These are phyloP conservation scores for Pygoscelis antarcticus DNA, from an alignment of 2,113 vertebrate species.

Conservation along the genomic window DNA sequence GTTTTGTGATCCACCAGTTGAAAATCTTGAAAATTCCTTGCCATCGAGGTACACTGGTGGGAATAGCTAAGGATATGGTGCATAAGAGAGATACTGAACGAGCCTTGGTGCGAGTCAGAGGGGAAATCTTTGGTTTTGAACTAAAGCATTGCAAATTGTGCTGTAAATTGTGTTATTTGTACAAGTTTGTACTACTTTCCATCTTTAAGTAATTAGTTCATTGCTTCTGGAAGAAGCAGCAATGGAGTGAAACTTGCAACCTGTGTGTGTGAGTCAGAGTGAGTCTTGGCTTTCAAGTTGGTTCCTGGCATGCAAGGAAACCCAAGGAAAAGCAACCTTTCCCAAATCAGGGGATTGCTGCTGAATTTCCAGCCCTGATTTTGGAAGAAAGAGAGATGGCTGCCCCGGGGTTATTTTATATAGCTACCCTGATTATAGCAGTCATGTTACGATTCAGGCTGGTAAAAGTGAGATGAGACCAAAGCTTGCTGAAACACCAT, in stretches of 20 bases:
- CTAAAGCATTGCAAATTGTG: not conserved
- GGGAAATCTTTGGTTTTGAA: not conserved
- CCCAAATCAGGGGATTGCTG: not conserved
- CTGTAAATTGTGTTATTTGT: not conserved
- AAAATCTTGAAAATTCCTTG: not conserved
- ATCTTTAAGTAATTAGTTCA: not conserved
- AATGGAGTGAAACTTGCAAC: conserved; percentile 13
- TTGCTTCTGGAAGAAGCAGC: conserved; percentile 10
- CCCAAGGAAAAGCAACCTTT: not conserved
- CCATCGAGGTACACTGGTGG: fast-evolving
- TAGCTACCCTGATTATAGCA: not conserved
- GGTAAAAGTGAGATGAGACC: not conserved
- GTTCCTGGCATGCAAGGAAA: not conserved
- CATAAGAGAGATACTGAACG: not conserved
- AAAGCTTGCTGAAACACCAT: not conserved
- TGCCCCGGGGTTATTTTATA: not conserved
- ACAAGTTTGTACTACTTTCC: conserved; percentile 16
- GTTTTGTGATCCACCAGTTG: not conserved
- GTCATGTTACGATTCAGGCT: not conserved
- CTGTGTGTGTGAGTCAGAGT: not conserved
- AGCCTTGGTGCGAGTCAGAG: not conserved
- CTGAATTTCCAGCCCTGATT: not conserved
- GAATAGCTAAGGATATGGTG: not conserved
- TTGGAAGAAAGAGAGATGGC: not conserved
- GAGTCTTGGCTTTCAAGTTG: not conserved